These are phyloP conservation scores for Crotalus viridis DNA, from an alignment of 2,113 vertebrate species.

Conservation along the genomic window DNA sequence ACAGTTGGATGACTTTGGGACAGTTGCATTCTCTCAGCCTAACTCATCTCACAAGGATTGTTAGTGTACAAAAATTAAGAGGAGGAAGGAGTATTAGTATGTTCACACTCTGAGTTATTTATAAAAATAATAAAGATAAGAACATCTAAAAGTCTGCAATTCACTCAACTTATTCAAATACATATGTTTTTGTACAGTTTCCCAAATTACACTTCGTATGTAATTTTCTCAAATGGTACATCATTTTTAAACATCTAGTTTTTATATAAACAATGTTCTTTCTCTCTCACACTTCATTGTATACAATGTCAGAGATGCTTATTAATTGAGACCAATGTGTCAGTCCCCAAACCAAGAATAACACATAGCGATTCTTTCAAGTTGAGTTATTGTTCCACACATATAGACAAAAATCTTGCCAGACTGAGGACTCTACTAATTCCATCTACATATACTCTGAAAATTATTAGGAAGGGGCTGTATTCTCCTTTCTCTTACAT, in stretches of 20 bases:
- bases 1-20: neutral
- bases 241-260: neutral
- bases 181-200: neutral
- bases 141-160: neutral
- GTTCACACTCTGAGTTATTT: neutral
- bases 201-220: neutral
- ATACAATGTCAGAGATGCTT: neutral
- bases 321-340: neutral
- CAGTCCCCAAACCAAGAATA: no score
- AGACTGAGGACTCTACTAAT: no score
- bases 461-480: no score
- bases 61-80: neutral
- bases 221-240: neutral
- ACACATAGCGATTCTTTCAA: no score
- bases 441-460: no score
- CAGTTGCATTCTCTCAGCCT: neutral
- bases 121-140: neutral
- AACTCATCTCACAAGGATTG: neutral
- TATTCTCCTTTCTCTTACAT: no score
- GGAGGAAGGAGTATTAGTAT: neutral
- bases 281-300: neutral
- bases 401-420: no score
- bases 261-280: neutral
- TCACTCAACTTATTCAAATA: neutral
- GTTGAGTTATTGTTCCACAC: no score